Evolutionary conservation across 2,797 vertebrate species (phyloP), one percentile per base, ranked within the genome.

Genomic region (Sorex maritimensis): DNA sequence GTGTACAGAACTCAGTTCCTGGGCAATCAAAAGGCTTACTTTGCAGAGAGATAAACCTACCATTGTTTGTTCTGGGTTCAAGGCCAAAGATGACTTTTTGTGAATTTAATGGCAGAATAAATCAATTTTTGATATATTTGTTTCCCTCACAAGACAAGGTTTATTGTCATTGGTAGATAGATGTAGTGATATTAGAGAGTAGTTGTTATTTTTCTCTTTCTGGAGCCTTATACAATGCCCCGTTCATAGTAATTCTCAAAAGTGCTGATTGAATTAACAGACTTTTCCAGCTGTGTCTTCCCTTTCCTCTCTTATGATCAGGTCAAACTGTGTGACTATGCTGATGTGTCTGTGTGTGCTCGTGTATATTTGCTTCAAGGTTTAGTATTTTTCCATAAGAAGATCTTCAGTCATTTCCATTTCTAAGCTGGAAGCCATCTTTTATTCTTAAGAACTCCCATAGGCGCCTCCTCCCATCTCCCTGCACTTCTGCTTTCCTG

Each of bases 301-400:
- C 30, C 13, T 94, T 88, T 79, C 65, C 58, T 91, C n/a, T 91
- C n/a, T 19, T 26, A 88, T 94, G 3, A 38, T 15, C 69, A 17
- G 3, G 30, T 17, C 28, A 34, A 1, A 52, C 49, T 52, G 49
- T 52, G 49, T 52, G 49, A 52, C 10, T 87, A 12, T 26, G 28
- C 13, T 7, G n/a, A n/a, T 68, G 28, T n/a, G 13, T 68, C 26
- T 13, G n/a, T 30, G 30, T 8, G 13, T 2, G 5, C 30, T 7
- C 38, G 21, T 77, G 21, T 41, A 15, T 38, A 46, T 15, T 89
- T 68, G 24, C 44, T 52, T 81, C 49, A 82, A 52, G 38, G 7
- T 81, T 87, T 80, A 19, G 3, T n/a, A 8, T 58, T 17, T 90
- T 28, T 88, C 49, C 9, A 19, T 86, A 81, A 89, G 21, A 6